Percentiles rank a stretch among this genome's conserved stretches.
Evolutionary conservation across 1,140 invertebrate species (phyloP).

Genomic region (Aphidius ervi): DNA sequence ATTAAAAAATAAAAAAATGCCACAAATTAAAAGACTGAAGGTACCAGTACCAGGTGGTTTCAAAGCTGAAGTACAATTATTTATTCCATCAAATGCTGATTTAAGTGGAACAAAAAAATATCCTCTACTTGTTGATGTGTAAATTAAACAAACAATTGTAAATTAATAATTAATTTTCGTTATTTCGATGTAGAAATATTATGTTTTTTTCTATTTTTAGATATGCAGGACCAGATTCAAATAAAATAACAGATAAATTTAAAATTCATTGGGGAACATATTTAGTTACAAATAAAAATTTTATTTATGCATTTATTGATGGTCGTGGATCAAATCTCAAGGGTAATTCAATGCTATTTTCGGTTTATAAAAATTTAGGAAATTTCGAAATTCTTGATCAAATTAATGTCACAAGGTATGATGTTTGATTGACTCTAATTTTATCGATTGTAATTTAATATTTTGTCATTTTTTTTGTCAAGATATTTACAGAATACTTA

Average conservation of each 20-base stretch:
- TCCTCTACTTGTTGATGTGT: conserved; percentile 86
- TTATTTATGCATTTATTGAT: conserved; percentile 86
- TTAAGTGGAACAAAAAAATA: conserved; percentile 65
- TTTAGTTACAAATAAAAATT: conserved; percentile 74
- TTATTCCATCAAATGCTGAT: conserved; percentile 70
- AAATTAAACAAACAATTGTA: conserved; percentile 50
- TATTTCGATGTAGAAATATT: no score
- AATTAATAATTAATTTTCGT: not conserved
- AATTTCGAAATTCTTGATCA: conserved; percentile 87
- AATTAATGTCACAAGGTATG: conserved; percentile 71
- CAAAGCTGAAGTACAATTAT: conserved; percentile 66
- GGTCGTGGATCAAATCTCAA: conserved; percentile 82
- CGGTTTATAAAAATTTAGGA: conserved; percentile 79
- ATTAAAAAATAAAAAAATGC: conserved; percentile 59
- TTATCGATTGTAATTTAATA: not conserved
- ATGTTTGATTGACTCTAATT: not conserved
- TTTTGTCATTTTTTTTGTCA: conserved; percentile 40
- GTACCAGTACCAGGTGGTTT: conserved; percentile 65
- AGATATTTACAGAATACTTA: conserved; percentile 54
- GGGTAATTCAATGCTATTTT: conserved; percentile 79
- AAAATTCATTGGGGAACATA: conserved; percentile 77
- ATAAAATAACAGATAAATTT: conserved; percentile 75
- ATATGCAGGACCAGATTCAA: conserved; percentile 83
- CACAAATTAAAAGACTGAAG: conserved; percentile 61
- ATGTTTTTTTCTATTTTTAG: conserved; percentile 42